A percentile compares a stretch with the other conserved stretches of the same genome.
These are phyloP conservation scores for Antidorcas marsupialis DNA, from an alignment of 2,113 vertebrate species.

Conservation along the genomic window DNA sequence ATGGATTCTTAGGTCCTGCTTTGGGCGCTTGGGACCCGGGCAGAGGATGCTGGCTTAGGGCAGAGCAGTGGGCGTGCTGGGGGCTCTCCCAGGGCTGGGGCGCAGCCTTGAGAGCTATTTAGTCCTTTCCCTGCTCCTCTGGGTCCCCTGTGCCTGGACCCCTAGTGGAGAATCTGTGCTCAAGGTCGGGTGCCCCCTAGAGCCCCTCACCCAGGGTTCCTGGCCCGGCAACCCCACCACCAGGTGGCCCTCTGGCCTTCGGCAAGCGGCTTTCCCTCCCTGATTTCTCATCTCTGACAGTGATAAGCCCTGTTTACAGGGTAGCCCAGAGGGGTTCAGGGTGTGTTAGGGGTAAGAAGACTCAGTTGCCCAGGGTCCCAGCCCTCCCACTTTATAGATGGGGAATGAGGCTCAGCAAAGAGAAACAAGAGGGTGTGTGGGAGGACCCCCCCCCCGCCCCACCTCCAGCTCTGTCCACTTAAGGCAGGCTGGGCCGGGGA, in stretches of 20 bases:
- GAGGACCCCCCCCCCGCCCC: not conserved
- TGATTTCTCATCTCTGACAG: not conserved
- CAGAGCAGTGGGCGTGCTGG: fast-evolving
- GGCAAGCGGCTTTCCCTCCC: not conserved
- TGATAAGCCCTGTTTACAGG: not conserved
- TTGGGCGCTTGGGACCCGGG: fast-evolving
- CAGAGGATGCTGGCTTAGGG: not conserved
- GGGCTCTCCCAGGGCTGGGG: not conserved
- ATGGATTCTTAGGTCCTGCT: not conserved
- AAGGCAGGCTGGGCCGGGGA: fast-evolving
- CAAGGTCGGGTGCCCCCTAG: fast-evolving
- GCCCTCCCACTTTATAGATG: not conserved
- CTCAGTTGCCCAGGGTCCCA: fast-evolving
- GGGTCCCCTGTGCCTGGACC: not conserved
- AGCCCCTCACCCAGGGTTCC: not conserved
- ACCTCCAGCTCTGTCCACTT: not conserved
- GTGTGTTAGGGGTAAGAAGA: not conserved
- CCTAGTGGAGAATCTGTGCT: not conserved
- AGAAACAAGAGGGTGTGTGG: not conserved
- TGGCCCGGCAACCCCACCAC: fast-evolving
- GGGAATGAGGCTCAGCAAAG: not conserved
- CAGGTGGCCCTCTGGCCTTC: not conserved
- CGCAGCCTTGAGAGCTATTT: not conserved
- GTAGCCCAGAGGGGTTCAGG: not conserved
- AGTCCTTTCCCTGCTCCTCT: not conserved